Evolutionary conservation across 1,140 invertebrate species (phyloP).

Genomic region (Megalonaias nervosa): DNA sequence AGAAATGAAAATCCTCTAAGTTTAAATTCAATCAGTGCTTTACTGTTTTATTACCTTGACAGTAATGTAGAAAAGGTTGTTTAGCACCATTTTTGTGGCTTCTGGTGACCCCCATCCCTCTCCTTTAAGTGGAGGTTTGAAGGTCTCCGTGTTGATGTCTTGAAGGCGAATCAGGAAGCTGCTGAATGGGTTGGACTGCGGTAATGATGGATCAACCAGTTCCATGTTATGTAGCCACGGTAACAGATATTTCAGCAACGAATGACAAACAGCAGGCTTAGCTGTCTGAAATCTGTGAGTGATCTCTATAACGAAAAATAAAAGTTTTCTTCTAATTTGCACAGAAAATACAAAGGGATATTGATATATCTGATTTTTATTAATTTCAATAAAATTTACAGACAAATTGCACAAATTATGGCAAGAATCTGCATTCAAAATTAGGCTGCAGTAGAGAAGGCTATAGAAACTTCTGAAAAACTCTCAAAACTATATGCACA

Average conservation of each 20-base stretch:
- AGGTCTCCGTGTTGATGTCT: slow-evolving; percentile 57
- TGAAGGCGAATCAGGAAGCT: slow-evolving; percentile 61
- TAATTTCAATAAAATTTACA: too few species aligned
- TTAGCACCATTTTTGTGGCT: slow-evolving; percentile 99
- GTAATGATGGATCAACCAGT: slow-evolving; percentile 95
- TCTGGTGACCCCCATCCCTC: slow-evolving; percentile 97
- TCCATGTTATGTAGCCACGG: slow-evolving; percentile 99
- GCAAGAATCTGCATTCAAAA: too few species aligned
- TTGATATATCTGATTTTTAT: too few species aligned
- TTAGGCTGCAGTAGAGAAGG: too few species aligned
- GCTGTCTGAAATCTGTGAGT: slow-evolving; percentile 97
- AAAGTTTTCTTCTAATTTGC: too few species aligned
- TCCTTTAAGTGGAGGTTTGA: slow-evolving; percentile 74
- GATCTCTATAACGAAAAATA: slow-evolving; percentile 81
- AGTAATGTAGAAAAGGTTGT: slow-evolving; percentile 98
- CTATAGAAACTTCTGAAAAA: too few species aligned
- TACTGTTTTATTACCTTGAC: slow-evolving; percentile 72
- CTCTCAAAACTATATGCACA: too few species aligned
- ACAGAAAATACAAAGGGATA: too few species aligned
- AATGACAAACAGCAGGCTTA: slow-evolving; percentile 87
- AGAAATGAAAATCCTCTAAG: too few species aligned
- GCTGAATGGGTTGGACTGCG: slow-evolving; percentile 77
- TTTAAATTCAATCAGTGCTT: too few species aligned
- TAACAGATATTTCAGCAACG: slow-evolving; percentile 91
- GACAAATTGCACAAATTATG: too few species aligned